Evolutionary conservation across 2,113 vertebrate genomes (phyloP), one percentile per base, ranked within the genome.

Genomic region (Anoplopoma fimbria): DNA sequence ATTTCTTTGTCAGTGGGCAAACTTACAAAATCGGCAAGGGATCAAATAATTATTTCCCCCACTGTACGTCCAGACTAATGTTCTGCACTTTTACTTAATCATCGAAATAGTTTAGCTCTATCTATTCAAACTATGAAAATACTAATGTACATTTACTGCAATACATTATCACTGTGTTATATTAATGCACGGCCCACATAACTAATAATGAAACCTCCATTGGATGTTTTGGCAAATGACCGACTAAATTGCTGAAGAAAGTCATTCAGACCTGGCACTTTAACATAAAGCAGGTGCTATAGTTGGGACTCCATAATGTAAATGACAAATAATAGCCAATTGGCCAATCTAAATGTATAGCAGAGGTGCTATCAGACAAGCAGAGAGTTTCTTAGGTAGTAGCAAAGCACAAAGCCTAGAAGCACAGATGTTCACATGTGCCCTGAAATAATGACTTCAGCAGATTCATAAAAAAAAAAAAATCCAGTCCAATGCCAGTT

Each of bases 361-460:
- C 55, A 42, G 27, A 55, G 57, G 6, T 78, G 33, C 36, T 68
- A 3, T 58, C 36, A 27, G 40, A 42, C 34, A 40, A 5, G 23
- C 21, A 13, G 27, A n/a, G 23, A 49, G 33, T 67, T 61, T 71
- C 40, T 61, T 15, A 70, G 36, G 55, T 65, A 34, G 33, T 53
- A 69, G 31, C 7, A 64, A 33, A 31, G n/a, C 25, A 36, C 21
- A 25, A 62, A 13, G 55, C 14, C 47, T n/a, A 74, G 25, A 58
- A 10, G 53, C 63, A 79, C 79, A 81, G 74, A 82, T 87, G 79
- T 86, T 75, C n/a, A 57, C n/a, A 63, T 78, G 4, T 15, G 23
- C 9, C 38, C 3, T 1, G 19, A 70, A 29, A 27, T 83, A 85
- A 92, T 68, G 69, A 77, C 51, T 85, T 34, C 19, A 87, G 38